Evolutionary conservation across 2,888 invertebrate species (phyloP).

Genomic region (Ellobium chinense): DNA sequence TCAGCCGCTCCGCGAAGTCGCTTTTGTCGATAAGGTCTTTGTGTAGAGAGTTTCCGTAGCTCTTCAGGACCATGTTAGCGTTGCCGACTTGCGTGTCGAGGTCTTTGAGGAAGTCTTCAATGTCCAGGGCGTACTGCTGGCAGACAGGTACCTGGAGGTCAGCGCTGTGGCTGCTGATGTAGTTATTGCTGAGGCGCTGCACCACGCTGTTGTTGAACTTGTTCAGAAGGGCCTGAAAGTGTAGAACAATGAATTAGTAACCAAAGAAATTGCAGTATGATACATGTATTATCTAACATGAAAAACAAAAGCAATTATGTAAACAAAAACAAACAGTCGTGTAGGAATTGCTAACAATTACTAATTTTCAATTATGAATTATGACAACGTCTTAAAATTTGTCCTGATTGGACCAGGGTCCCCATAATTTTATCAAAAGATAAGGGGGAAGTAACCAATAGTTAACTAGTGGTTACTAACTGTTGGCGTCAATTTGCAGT

Average conservation of each 20-base stretch:
- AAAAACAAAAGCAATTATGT: not conserved
- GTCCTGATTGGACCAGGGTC: no score
- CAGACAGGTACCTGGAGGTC: constrained; percentile 68
- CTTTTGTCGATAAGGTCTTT: constrained; percentile 69
- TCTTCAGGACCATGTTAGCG: constrained; percentile 65
- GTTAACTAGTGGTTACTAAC: no score
- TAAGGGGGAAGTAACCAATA: no score
- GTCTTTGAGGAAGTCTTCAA: constrained; percentile 62
- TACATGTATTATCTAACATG: not conserved
- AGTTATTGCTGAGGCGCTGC: constrained; percentile 67
- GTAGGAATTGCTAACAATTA: no score
- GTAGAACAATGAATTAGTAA: not conserved
- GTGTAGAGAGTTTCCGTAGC: constrained; percentile 65
- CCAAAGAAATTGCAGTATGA: not conserved
- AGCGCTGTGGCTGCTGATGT: constrained; percentile 62
- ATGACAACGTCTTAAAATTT: no score
- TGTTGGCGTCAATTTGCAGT: no score
- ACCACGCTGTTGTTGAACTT: constrained; percentile 70
- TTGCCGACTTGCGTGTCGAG: constrained; percentile 61
- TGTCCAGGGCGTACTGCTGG: constrained; percentile 67
- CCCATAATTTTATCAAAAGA: no score
- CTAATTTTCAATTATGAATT: no score
- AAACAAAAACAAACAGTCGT: not conserved
- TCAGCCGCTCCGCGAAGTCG: constrained; percentile 66
- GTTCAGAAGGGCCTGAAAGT: constrained; percentile 58